phyloP scores from a whole-genome alignment of 2,113 vertebrate genomes.

The Macrotus californicus region DNA sequence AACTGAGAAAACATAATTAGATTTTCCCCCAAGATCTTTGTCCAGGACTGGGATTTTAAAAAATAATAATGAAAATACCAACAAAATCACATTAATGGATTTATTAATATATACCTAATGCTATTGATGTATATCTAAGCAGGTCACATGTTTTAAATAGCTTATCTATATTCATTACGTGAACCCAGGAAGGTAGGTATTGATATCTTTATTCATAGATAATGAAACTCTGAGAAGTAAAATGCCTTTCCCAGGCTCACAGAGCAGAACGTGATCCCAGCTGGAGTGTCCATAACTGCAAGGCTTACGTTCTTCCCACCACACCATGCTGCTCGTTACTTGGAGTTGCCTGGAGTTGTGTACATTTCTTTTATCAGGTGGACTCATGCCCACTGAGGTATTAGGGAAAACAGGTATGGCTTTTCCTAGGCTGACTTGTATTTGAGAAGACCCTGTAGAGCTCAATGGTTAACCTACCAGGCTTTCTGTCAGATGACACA shows the following conservation, averaged over 20 bases:
- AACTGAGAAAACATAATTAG: not conserved
- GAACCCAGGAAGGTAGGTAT: not conserved
- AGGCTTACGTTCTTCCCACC: not conserved
- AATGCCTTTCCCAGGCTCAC: not conserved
- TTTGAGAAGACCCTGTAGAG: not conserved
- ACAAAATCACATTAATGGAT: not conserved
- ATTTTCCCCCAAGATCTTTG: not conserved
- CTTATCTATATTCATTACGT: not conserved
- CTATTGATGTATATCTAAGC: not conserved
- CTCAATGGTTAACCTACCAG: not conserved
- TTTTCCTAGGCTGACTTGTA: not conserved
- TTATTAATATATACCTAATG: not conserved
- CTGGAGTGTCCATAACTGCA: not conserved
- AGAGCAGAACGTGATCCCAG: not conserved
- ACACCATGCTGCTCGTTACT: not conserved
- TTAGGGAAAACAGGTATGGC: not conserved
- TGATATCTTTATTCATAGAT: not conserved
- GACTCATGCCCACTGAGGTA: not conserved
- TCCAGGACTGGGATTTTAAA: not conserved
- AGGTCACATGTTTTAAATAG: not conserved
- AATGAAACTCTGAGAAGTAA: not conserved
- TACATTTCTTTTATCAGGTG: not conserved
- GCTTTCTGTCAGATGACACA: not conserved
- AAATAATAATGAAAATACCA: not conserved
- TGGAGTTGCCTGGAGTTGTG: not conserved